Evolutionary conservation across 92 coral and sea anemone genomes (phyloP).

Genomic region (Paragorgia papillata): DNA sequence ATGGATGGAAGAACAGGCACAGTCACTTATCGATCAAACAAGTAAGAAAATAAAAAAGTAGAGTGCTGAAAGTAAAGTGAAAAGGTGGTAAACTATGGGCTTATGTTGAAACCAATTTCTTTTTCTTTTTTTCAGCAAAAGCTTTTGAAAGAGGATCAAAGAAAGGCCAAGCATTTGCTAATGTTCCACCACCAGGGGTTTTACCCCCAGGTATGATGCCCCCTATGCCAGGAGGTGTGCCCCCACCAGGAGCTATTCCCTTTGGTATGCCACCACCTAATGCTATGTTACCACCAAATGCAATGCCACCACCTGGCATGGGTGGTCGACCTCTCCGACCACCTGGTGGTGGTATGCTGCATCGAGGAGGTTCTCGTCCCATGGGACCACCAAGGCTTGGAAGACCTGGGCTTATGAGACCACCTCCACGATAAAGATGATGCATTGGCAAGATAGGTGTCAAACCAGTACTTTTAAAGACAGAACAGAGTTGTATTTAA

Average conservation of each 20-base stretch:
- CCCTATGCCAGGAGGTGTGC: conserved; percentile 79
- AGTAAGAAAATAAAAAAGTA: conserved; percentile 76
- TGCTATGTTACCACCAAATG: conserved; percentile 15
- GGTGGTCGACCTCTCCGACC: no score
- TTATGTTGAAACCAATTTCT: no score
- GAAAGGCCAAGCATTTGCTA: conserved; percentile 78
- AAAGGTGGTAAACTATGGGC: background rate
- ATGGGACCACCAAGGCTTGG: conserved; percentile 30
- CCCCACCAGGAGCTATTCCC: conserved; percentile 91
- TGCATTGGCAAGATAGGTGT: no score
- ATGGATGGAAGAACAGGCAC: conserved; percentile 99
- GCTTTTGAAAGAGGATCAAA: conserved; percentile 83
- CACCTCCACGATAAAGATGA: conserved; percentile 16
- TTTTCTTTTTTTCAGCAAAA: conserved; percentile 64
- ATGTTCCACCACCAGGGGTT: conserved; percentile 75
- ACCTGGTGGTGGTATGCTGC: conserved; percentile 44
- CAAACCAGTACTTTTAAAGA: no score
- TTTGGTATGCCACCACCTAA: conserved; percentile 83
- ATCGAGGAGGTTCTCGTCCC: conserved; percentile 34
- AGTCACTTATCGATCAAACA: conserved; percentile 95
- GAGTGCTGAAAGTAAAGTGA: no score
- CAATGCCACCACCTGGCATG: conserved; percentile 34
- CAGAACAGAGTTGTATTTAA: no score
- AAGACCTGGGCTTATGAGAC: conserved; percentile 28
- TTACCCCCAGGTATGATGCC: conserved; percentile 91